Percentiles rank a stretch among this genome's conserved stretches.
Conservation (phyloP, 2,888 invertebrate species). For the Drosophila demipolita region DNA sequence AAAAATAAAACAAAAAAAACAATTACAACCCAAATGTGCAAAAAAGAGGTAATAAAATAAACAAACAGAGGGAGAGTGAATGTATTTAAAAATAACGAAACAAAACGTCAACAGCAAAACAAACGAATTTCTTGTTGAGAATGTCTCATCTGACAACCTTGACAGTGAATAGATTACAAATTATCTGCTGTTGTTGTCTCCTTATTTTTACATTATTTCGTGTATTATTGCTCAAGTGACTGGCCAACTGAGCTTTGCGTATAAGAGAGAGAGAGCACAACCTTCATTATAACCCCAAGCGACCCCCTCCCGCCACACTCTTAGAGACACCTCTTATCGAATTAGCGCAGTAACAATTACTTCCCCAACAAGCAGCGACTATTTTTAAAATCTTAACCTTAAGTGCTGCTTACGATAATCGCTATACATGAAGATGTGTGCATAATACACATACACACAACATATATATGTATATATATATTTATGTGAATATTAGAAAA, state of each 20-base stretch:
- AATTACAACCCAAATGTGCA: slow-evolving; percentile 29
- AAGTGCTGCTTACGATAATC: slow-evolving; percentile 36
- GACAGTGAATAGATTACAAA: slow-evolving; percentile 78
- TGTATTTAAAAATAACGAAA: slow-evolving; percentile 16
- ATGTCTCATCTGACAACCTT: slow-evolving; percentile 64
- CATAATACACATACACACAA: neutral
- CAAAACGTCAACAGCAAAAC: slow-evolving; percentile 53
- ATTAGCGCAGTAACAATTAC: slow-evolving; percentile 54
- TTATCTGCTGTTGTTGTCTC: slow-evolving; percentile 19
- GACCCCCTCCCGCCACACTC: slow-evolving; percentile 4
- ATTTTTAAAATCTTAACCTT: slow-evolving; percentile 49
- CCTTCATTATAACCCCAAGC: slow-evolving; percentile 1
- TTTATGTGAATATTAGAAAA: slow-evolving; percentile 15
- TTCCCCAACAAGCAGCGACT: slow-evolving; percentile 36
- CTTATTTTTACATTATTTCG: slow-evolving; percentile 44
- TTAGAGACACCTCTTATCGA: slow-evolving; percentile 47
- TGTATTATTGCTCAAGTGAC: slow-evolving; percentile 29
- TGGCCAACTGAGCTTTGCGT: slow-evolving; percentile 7
- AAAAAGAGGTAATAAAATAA: slow-evolving; percentile 35
- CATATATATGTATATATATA: neutral
- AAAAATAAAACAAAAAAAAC: slow-evolving; percentile 31
- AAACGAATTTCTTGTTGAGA: slow-evolving; percentile 61
- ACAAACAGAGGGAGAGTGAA: slow-evolving; percentile 40
- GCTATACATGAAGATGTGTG: slow-evolving; percentile 9
- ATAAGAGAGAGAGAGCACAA: neutral